Conservation (phyloP, 2,797 vertebrate genomes). For the Enteromius paludinosus region DNA sequence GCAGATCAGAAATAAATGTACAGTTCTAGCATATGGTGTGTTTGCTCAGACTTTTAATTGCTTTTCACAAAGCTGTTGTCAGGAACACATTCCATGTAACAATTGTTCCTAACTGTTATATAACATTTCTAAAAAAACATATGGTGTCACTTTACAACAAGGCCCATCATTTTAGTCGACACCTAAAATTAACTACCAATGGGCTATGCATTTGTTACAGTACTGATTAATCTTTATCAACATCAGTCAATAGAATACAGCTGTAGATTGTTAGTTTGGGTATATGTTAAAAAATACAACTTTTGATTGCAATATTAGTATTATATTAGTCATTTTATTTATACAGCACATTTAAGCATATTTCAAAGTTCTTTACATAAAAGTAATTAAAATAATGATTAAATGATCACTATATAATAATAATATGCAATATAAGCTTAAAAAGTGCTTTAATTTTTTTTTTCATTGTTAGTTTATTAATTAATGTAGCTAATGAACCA, state of each 20-base stretch:
- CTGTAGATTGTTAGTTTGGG: background rate
- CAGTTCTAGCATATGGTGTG: background rate
- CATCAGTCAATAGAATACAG: background rate
- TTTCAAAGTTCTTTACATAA: background rate
- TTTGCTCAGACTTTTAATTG: background rate
- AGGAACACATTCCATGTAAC: background rate
- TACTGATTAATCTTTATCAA: background rate
- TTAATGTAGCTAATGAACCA: background rate
- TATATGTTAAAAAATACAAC: background rate
- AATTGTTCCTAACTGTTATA: background rate
- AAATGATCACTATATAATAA: background rate
- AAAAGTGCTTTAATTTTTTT: background rate
- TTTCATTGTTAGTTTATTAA: background rate
- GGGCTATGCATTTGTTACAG: background rate
- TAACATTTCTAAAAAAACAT: background rate
- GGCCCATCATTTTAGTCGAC: background rate
- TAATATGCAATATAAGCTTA: background rate
- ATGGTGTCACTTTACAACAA: background rate
- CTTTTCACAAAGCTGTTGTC: background rate
- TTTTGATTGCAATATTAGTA: background rate
- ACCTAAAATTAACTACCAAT: background rate
- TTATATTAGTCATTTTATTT: background rate
- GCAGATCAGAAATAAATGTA: background rate
- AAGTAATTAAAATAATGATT: background rate
- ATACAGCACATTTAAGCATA: background rate